Evolutionary conservation across 2,797 vertebrate species (phyloP), one percentile per base, ranked within the genome.

Genomic region (Chanos chanos): DNA sequence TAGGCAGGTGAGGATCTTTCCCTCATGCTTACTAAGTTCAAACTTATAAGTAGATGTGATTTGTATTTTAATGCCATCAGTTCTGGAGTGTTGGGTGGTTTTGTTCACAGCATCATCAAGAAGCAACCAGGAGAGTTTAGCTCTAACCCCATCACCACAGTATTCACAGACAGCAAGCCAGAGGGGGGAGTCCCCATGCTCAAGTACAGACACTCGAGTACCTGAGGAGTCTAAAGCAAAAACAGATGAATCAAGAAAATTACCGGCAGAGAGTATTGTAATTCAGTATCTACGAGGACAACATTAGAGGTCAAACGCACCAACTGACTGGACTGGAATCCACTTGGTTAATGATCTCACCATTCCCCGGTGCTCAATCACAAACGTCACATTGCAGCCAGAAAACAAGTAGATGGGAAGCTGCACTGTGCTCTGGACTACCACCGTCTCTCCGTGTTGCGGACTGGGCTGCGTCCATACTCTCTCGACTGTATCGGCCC

Each of bases 151-250:
- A 48, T 77, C 71, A 3, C 72, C 79, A 25, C 33, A 77, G 78
- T 68, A 84, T 21, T 73, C 31, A 56, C 89, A 90, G 61, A 81
- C 79, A 49, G 83, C 84, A 73, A 72, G 50, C 85, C 82, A 87
- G 48, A 79, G 61, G 45, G 25, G 9, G 25, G 77, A 72, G 40
- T 55, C 21, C 28, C 13, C 69, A 63, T 70, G 73, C 31, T 64
- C 75, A 54, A 34, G 53, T 64, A 87, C 12, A 49, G 74, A 81
- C 36, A 79, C 55, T 0, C 15, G 78, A 67, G 79, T 71, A 61
- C 25, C 19, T 49, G 75, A 72, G 19, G 70, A 39, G 39, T 66
- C 86, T 87, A 75, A 57, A 55, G 59, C 24, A 68, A 73, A 50
- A 30, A n/a, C n/a, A n/a, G n/a, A n/a, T n/a, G n/a, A n/a, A n/a